phyloP scores from a whole-genome alignment of 2,113 vertebrate species.

The Scomber scombrus region DNA sequence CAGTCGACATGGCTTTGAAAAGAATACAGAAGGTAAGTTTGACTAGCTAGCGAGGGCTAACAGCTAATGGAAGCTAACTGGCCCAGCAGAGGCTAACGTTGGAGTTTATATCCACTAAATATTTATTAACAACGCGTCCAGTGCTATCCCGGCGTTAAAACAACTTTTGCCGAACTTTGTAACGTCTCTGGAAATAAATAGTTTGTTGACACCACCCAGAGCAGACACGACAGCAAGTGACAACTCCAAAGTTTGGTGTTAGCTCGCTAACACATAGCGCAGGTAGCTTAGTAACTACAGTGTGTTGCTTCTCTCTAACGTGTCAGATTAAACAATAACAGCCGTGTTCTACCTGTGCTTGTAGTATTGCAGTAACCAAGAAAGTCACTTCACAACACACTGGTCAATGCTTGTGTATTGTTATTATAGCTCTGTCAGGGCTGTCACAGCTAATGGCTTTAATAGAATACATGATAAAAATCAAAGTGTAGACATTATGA shows the following conservation, averaged over 20 bases:
- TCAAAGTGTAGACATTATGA: background rate
- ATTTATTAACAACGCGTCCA: background rate
- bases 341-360: background rate
- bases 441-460: background rate
- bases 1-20: constrained; percentile 66
- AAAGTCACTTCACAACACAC: background rate
- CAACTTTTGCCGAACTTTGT: background rate
- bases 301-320: background rate
- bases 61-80: constrained; percentile 42
- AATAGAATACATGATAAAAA: background rate
- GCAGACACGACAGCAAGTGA: background rate
- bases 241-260: constrained; percentile 51
- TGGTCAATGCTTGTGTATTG: background rate
- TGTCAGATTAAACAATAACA: background rate
- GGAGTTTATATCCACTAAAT: background rate
- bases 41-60: background rate
- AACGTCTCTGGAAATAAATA: background rate
- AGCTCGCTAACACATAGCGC: constrained; percentile 32
- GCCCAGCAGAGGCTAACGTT: constrained; percentile 28
- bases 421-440: background rate
- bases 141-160: fast-evolving
- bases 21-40: constrained; percentile 73
- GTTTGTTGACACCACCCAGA: constrained; percentile 10
- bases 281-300: constrained; percentile 10
- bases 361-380: background rate